Conservation (phyloP, 2,797 vertebrate genomes). For the Acomys russatus region DNA sequence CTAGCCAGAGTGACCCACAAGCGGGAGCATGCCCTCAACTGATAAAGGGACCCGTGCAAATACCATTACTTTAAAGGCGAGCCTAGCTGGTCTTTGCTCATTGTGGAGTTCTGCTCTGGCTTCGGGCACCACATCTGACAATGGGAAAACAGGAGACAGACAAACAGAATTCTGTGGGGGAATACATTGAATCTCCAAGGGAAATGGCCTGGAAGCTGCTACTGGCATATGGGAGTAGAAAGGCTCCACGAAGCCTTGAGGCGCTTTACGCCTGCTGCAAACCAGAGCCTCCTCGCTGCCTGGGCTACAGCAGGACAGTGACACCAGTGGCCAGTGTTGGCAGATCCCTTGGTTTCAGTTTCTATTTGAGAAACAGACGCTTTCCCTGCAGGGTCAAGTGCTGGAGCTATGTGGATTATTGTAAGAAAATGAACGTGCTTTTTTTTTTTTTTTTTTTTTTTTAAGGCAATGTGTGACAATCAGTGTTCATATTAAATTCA, state of each 20-base stretch:
- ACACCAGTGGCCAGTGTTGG: not conserved
- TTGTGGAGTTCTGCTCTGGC: not conserved
- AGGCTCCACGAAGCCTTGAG: not conserved
- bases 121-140: not conserved
- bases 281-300: not conserved
- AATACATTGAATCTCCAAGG: not conserved
- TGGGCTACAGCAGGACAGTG: not conserved
- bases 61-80: not conserved
- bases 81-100: not conserved
- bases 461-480: accelerated
- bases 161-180: not conserved
- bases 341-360: conserved; percentile 62
- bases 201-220: not conserved
- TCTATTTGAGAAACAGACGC: conserved; percentile 47
- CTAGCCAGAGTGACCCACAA: not conserved
- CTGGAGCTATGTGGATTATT: accelerated
- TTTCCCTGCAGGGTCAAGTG: not conserved
- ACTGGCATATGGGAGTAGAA: accelerated
- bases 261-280: not conserved
- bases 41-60: not conserved
- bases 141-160: not conserved
- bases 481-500: not conserved
- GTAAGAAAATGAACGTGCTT: not conserved
- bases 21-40: not conserved
- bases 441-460: conserved; percentile 33